Evolutionary conservation across 2,113 vertebrate genomes (phyloP), one percentile per base, ranked within the genome.

Genomic region (Rhinolophus sinicus): DNA sequence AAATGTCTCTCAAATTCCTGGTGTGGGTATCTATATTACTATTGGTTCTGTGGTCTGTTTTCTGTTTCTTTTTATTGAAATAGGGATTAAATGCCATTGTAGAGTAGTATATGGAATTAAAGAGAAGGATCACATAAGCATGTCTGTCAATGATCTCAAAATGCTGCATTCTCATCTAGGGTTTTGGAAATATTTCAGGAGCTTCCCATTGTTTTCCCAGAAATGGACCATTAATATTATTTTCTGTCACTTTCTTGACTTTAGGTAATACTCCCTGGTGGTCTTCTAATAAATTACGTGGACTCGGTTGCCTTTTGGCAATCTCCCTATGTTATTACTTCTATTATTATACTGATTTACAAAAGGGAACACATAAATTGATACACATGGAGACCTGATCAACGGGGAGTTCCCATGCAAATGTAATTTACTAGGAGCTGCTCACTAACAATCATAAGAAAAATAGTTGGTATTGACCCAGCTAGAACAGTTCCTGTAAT

Each of bases 171-270:
- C 24, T 92, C 7, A 44, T 44, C 86, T 80, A 82, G 8, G 30
- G 33, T 62, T 97, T 98, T 97, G 69, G 70, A 96, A 90, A 65
- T 89, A n/a, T 91, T 97, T 96, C 65, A 76, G 64, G 40, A 26
- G 18, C 7, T 97, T 58, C 84, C 50, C 81, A 11, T 78, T 93
- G 30, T 78, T 85, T 81, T 84, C 22, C 94, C 91, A 97, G 70
- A 95, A 97, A 97, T 19, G 96, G 88, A 64, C 14, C 56, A 62
- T 64, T 84, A 60, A 1, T 78, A 47, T 26, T 73, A 67, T 35
- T 69, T 95, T 88, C 15, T 64, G 22, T 67, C 30, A 81, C 47
- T 90, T 81, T 92, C 30, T 52, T 96, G 56, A 92, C 35, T 62
- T 94, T 35, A 72, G 54, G 95, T 96, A 92, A 83, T 52, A 33